These are phyloP conservation scores for Planiliza haematocheilus DNA, from an alignment of 2,113 vertebrate genomes.

Conservation along the genomic window DNA sequence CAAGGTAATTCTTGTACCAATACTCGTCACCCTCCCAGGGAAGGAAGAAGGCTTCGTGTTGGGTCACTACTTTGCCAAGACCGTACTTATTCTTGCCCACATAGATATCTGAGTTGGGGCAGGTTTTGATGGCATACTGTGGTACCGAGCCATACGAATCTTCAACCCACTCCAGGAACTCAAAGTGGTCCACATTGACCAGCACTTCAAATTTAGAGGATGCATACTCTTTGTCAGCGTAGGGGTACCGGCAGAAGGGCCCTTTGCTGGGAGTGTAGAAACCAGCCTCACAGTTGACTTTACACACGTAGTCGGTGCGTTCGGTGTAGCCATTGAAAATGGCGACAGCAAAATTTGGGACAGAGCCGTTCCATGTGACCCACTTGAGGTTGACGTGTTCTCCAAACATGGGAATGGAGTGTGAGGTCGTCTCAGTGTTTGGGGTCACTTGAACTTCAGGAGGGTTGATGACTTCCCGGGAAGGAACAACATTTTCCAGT, in stretches of 20 bases:
- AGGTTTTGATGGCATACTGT: conserved; percentile 70
- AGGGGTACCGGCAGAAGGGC: conserved; percentile 77
- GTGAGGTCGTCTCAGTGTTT: background rate
- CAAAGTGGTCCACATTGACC: conserved; percentile 82
- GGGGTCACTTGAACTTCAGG: conserved; percentile 17
- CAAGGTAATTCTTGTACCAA: conserved; percentile 84
- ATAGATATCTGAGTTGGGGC: conserved; percentile 65
- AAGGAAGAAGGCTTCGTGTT: conserved; percentile 82
- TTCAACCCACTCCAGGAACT: conserved; percentile 81
- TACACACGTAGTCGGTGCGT: conserved; percentile 83
- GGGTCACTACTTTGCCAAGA: conserved; percentile 81
- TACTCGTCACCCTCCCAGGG: conserved; percentile 83
- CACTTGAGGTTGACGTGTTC: conserved; percentile 81
- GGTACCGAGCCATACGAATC: conserved; percentile 79
- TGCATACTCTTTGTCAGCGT: conserved; percentile 71
- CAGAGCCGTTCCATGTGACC: conserved; percentile 71
- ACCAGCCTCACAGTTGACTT: conserved; percentile 79
- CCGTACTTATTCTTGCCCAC: conserved; percentile 85
- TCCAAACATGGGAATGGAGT: conserved; percentile 63
- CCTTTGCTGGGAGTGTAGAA: conserved; percentile 78
- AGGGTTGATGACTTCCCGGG: conserved; percentile 33
- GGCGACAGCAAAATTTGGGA: conserved; percentile 75
- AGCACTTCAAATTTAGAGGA: conserved; percentile 78
- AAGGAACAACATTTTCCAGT: conserved; percentile 65
- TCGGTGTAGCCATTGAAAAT: conserved; percentile 82